These are phyloP conservation scores for Neodon shergylaensis DNA, from an alignment of 2,113 vertebrate genomes.

Conservation along the genomic window DNA sequence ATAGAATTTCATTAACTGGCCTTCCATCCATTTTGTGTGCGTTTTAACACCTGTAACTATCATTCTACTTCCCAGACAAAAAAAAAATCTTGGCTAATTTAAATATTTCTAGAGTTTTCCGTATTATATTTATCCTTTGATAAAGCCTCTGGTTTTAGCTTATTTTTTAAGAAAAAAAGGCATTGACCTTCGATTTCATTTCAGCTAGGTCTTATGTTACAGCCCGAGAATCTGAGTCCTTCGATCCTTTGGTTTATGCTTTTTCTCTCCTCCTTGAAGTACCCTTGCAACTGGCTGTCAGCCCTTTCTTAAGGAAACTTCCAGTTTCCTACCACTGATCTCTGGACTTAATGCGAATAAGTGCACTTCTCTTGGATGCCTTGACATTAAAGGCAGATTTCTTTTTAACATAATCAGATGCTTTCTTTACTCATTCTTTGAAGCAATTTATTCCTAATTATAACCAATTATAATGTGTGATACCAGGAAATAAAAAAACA, in stretches of 20 bases:
- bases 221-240: background rate
- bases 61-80: background rate
- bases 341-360: conserved; percentile 40
- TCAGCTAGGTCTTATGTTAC: background rate
- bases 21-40: background rate
- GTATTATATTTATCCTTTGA: background rate
- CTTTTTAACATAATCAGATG: conserved; percentile 55
- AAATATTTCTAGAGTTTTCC: conserved; percentile 37
- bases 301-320: background rate
- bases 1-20: background rate
- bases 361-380: background rate
- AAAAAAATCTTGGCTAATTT: background rate
- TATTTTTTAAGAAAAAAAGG: background rate
- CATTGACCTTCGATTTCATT: background rate
- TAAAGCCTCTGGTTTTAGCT: background rate
- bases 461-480: conserved; percentile 78
- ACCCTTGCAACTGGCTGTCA: background rate
- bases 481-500: conserved; percentile 57
- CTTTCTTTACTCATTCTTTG: conserved; percentile 63
- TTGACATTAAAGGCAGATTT: conserved; percentile 65
- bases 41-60: background rate
- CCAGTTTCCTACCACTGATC: background rate
- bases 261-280: background rate
- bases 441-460: conserved; percentile 78
- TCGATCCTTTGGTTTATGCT: background rate